These are phyloP conservation scores for Caenorhabditis brenneri DNA, from an alignment of 1,140 invertebrate species.

Conservation along the genomic window DNA sequence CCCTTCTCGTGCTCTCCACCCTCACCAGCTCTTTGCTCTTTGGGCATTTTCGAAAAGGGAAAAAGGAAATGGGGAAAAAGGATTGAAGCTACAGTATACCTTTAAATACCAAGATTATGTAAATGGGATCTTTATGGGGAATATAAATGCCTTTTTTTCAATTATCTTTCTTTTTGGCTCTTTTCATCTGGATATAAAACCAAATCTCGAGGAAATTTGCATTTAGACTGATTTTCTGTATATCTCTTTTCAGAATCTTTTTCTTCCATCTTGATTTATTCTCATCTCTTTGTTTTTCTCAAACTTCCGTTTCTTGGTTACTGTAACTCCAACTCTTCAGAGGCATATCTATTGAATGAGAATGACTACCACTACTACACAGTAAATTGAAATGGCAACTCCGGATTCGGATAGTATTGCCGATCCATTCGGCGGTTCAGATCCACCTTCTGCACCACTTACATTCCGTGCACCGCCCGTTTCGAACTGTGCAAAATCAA, in stretches of 20 bases:
- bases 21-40: slow-evolving; percentile 10
- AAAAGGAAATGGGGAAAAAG: background rate
- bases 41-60: background rate
- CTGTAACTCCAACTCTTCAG: slow-evolving; percentile 22
- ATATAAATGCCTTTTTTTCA: background rate
- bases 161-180: background rate
- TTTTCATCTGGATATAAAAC: background rate
- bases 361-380: background rate
- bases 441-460: slow-evolving; percentile 50
- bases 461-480: slow-evolving; percentile 51
- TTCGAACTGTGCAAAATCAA: slow-evolving; percentile 55
- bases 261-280: background rate
- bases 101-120: background rate
- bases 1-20: background rate
- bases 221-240: background rate
- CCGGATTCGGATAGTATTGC: slow-evolving; percentile 29
- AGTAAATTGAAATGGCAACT: slow-evolving; percentile 5
- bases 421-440: slow-evolving; percentile 19
- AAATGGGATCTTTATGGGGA: background rate
- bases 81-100: background rate
- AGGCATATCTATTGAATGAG: slow-evolving; percentile 16
- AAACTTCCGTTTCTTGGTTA: background rate
- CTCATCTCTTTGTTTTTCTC: background rate
- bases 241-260: no score
- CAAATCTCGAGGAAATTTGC: background rate